Percentiles rank a stretch among this genome's conserved stretches.
phyloP scores from a whole-genome alignment of 2,113 vertebrate genomes.

The Scomber scombrus region DNA sequence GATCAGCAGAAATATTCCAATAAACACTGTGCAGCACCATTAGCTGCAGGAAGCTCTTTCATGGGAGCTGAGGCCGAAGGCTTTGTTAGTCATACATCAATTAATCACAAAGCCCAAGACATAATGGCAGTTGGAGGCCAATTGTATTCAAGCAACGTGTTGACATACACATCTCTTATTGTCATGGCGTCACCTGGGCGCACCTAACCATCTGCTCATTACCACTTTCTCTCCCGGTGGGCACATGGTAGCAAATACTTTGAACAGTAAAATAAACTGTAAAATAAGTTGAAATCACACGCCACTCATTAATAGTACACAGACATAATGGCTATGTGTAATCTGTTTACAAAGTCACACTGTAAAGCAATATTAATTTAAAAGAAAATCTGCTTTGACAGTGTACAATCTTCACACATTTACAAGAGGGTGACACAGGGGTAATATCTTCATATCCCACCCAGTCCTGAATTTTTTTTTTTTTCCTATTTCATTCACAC shows the following conservation, averaged over 20 bases:
- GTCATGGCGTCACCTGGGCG: constrained; percentile 44
- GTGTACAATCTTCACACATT: neutral
- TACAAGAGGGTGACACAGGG: neutral
- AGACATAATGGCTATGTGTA: neutral
- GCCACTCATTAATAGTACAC: neutral
- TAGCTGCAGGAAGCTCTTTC: constrained; percentile 15
- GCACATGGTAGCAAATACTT: constrained; percentile 7
- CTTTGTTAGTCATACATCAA: constrained; percentile 47
- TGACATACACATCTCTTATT: constrained; percentile 43
- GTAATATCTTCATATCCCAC: neutral
- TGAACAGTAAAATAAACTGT: neutral
- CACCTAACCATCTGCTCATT: constrained; percentile 59
- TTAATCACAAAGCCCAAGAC: constrained; percentile 55
- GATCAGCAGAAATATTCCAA: constrained; percentile 38
- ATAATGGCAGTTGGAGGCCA: constrained; percentile 43
- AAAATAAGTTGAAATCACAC: neutral
- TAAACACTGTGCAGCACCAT: constrained; percentile 4
- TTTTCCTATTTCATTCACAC: neutral
- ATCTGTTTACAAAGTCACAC: neutral
- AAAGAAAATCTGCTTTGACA: neutral
- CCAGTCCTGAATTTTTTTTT: neutral
- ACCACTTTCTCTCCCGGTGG: constrained; percentile 34
- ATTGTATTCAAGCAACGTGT: constrained; percentile 27
- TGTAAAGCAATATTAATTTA: too few species aligned
- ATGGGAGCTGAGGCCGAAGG: constrained; percentile 23